phyloP scores from a whole-genome alignment of 2,888 invertebrate species.

The Noctua pronuba region DNA sequence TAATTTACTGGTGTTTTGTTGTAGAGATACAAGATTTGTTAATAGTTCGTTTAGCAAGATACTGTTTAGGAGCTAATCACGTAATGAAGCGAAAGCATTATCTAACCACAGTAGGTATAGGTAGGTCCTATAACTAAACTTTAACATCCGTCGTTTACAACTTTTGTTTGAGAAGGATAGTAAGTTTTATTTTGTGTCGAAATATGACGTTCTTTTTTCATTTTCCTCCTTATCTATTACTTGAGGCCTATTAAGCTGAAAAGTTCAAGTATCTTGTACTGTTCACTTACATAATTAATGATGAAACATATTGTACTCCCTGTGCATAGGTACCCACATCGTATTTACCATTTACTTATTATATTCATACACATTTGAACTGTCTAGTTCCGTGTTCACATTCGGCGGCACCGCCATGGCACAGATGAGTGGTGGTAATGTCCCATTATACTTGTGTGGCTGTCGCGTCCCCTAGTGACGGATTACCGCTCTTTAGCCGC shows the following conservation, averaged over 20 bases:
- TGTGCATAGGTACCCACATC: background rate
- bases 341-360: background rate
- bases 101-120: background rate
- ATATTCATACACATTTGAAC: background rate
- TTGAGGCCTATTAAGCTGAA: background rate
- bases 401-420: background rate
- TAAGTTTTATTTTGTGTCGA: background rate
- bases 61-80: conserved; percentile 29
- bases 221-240: background rate
- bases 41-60: conserved; percentile 48
- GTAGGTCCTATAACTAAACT: background rate
- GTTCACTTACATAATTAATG: background rate
- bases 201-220: background rate
- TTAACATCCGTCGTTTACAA: background rate
- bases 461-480: conserved; percentile 81
- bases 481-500: conserved; percentile 85
- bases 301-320: background rate
- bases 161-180: background rate
- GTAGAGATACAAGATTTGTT: conserved; percentile 51
- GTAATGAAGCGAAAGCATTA: conserved; percentile 22
- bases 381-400: conserved; percentile 19
- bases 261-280: background rate
- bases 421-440: conserved; percentile 65
- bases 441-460: conserved; percentile 77
- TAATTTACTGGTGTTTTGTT: conserved; percentile 57